These are phyloP conservation scores for Cricetomys ansorgei DNA, from an alignment of 2,113 vertebrate genomes.

Conservation along the genomic window DNA sequence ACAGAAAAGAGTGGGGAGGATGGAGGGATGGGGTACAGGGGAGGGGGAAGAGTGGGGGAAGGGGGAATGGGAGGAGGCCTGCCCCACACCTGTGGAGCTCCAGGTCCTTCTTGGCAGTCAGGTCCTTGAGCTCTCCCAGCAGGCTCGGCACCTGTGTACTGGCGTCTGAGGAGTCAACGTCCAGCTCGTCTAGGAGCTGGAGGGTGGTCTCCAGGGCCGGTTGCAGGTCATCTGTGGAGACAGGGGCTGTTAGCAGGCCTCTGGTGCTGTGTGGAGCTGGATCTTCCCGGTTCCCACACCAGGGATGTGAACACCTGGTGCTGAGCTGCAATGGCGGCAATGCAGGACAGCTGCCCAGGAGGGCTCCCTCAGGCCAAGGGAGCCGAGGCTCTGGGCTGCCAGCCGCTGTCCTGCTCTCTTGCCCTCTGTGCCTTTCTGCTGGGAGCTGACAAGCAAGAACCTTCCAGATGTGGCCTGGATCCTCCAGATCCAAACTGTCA, in stretches of 20 bases:
- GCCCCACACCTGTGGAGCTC: conserved; percentile 82
- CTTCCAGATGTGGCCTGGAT: neutral
- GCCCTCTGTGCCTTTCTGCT: too few relatives aligned
- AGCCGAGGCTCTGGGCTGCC: neutral
- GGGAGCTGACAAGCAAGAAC: neutral
- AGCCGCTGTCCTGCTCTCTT: neutral
- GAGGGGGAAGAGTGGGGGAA: too few relatives aligned
- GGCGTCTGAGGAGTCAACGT: neutral
- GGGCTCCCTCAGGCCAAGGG: neutral
- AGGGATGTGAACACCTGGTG: neutral
- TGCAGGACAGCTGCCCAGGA: neutral
- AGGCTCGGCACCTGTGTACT: neutral
- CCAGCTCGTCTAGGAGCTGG: conserved; percentile 77
- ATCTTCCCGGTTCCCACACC: neutral
- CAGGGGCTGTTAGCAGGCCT: neutral
- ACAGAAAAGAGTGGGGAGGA: neutral
- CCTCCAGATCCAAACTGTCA: neutral
- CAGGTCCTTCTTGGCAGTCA: conserved; percentile 57
- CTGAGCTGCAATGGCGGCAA: neutral
- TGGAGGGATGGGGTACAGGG: fast-evolving
- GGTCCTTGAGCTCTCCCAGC: conserved; percentile 76
- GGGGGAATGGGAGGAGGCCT: too few relatives aligned
- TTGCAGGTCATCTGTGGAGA: conserved; percentile 74
- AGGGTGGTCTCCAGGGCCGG: conserved; percentile 74
- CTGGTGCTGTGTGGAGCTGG: neutral